Base-by-base conservation (phyloP, 2,888 invertebrate species). In the Dicroscelio sp. region DNA sequence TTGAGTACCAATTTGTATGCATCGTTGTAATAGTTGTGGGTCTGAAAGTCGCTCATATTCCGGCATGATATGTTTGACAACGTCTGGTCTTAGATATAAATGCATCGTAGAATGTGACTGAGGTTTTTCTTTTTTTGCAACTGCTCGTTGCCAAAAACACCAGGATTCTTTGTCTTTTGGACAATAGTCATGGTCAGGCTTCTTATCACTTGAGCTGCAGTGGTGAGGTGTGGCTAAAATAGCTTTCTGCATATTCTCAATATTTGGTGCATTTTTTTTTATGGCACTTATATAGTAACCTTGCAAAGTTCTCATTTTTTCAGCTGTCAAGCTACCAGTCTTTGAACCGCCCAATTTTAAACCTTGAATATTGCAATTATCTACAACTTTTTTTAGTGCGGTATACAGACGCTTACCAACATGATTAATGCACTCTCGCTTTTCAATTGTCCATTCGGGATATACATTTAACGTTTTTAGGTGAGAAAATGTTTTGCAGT, bases 221-320 rank as follows among this genome's bases (percentile, higher is more conserved):
- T 92, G 90, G 31, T 52, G n/a, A 31, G 83, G 60, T 2, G 90
- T 87, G 0, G 90, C 90, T 20, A 48, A 90, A 30, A 91, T 85
- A 14, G 84, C 92, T 58, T 43, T 58, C 55, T 88, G 79, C 90
- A 92, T 91, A 4, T n/a, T n/a, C n/a, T n/a, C n/a, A n/a, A n/a
- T n/a, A n/a, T n/a, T n/a, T n/a, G 31, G 86, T 25, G 23, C 38
- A 73, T 43, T 43, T 43, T 43, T 43, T 43, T 14, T 43, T 8
- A 43, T 43, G 8, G 43, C 43, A 14, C 14, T 43, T 8, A 60
- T 38, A 33, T 86, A 75, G 58, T 83, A 86, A 48, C 85, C 55
- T 58, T 84, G 78, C 38, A 88, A 67, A 6, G 76, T 25, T 55
- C 75, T 71, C 82, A 87, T 90, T 48, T 82, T 87, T 67, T 60